These are phyloP conservation scores for Agelas oroides DNA, from an alignment of 37 sponge, comb jelly and placozoan species.

Conservation along the genomic window DNA sequence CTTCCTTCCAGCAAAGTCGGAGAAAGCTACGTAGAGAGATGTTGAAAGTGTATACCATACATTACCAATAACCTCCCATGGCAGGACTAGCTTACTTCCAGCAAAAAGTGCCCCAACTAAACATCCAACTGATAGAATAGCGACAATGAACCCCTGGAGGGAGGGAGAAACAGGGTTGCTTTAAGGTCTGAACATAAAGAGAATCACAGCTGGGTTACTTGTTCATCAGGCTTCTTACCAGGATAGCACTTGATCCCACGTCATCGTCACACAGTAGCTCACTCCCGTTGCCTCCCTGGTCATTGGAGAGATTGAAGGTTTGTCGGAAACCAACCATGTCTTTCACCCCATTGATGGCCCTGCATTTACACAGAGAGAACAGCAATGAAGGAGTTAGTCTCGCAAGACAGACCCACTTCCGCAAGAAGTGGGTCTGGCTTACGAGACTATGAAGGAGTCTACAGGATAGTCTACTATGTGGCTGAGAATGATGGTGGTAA, in stretches of 20 bases:
- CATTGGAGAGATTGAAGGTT: conserved; percentile 33
- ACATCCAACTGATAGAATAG: conserved; percentile 27
- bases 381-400: too few species aligned
- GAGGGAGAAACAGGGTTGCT: too few species aligned
- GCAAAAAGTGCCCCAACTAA: conserved; percentile 41
- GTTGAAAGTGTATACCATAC: background rate
- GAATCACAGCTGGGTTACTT: too few species aligned
- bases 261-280: background rate
- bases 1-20: conserved; percentile 61
- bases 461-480: too few species aligned
- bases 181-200: too few species aligned
- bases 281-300: background rate
- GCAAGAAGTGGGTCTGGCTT: too few species aligned
- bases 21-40: conserved; percentile 22
- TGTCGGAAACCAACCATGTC: conserved; percentile 59
- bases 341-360: conserved; percentile 50
- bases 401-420: too few species aligned
- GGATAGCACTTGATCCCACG: background rate
- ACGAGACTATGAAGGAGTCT: too few species aligned
- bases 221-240: too few species aligned
- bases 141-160: conserved; percentile 22
- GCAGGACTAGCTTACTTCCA: conserved; percentile 30
- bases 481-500: too few species aligned
- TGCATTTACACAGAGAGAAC: conserved; percentile 1
- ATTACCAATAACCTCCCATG: too few species aligned